Base-by-base conservation (phyloP, 2,113 vertebrate genomes). In the Paralichthys olivaceus region DNA sequence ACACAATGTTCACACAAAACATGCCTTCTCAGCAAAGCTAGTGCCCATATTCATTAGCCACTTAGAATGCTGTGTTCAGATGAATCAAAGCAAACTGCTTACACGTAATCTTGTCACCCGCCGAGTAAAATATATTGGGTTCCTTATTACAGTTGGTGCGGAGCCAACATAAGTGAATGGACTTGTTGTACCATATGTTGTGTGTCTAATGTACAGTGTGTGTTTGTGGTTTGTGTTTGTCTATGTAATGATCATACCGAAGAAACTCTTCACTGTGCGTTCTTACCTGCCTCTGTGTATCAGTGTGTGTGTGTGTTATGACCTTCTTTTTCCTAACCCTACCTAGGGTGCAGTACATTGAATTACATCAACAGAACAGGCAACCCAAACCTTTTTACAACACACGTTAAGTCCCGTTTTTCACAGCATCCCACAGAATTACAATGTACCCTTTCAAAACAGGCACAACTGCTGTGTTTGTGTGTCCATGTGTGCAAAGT, bases 1-100 rank as follows among this genome's bases (percentile, higher is more conserved):
- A 75, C 71, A 69, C 47, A 49, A 70, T 47, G 64, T 55, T 85
- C 60, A 67, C 60, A 71, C 61, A 74, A 72, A 85, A 86, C 29
- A 17, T 75, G 86, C 90, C 69, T 56, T 64, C 84, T 90, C 89
- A 92, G 90, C 91, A 80, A 86, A 84, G 83, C 45, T 66, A 23
- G 68, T 59, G 75, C 71, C 69, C 59, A 71, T 85, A 89, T 87
- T 91, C 89, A 87, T 92, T 89, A 87, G 79, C 69, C 82, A 84
- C 81, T 85, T 77, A 87, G 73, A 84, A 83, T 9, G 72, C 66
- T 66, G 80, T 76, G 80, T 85, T 87, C 62, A 76, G 77, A 91
- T 91, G 84, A 91, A 90, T 90, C 91, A 92, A 80, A 88, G 83
- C 79, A 90, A 91, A 90, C 75, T 90, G 87, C 85, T 92, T 90